A percentile compares a stretch with the other conserved stretches of the same genome.
Evolutionary conservation across 2,113 vertebrate species (phyloP).

Genomic region (Tapirus terrestris): DNA sequence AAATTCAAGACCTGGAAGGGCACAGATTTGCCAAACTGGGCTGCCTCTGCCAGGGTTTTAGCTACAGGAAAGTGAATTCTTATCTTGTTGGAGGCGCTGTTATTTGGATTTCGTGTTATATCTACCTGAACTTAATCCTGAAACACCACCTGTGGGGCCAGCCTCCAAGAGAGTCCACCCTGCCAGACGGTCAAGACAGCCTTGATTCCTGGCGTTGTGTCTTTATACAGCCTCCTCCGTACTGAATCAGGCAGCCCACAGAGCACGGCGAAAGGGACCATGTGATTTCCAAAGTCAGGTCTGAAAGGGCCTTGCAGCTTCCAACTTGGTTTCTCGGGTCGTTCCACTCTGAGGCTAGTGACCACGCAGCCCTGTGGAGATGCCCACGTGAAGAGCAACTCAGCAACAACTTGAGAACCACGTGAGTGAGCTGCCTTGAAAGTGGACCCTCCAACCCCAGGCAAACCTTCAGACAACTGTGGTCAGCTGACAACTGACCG

Average conservation of each 20-base stretch:
- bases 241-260: too few relatives aligned
- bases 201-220: not conserved
- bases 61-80: not conserved
- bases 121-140: not conserved
- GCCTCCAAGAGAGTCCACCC: not conserved
- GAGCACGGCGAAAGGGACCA: not conserved
- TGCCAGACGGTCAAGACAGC: not conserved
- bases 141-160: not conserved
- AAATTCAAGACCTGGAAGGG: not conserved
- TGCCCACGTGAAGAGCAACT: not conserved
- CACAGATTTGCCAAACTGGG: not conserved
- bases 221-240: not conserved
- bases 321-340: not conserved
- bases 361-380: not conserved
- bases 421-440: not conserved
- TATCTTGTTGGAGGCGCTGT: not conserved
- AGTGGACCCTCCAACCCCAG: not conserved
- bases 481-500: not conserved
- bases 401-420: not conserved
- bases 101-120: not conserved
- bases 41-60: not conserved
- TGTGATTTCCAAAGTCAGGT: not conserved
- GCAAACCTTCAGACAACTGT: not conserved
- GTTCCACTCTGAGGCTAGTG: not conserved
- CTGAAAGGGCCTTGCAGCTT: not conserved